Base-by-base conservation (phyloP, 2,113 vertebrate species). In the Trogon melanurus region DNA sequence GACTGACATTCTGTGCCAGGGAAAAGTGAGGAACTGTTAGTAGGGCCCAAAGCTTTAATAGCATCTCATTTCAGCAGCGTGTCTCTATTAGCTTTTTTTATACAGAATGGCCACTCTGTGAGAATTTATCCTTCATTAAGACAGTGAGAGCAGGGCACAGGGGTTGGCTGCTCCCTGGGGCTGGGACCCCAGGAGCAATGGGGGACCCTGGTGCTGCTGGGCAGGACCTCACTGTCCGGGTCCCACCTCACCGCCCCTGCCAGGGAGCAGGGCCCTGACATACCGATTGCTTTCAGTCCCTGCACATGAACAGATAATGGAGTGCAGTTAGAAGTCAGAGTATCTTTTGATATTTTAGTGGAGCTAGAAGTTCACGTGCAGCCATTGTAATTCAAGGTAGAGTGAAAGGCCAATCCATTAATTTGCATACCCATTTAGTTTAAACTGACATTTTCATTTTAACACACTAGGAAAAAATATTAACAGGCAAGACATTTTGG, bases 401-500 rank as follows among this genome's bases (percentile, higher is more conserved):
- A 88, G 26, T 38, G 47, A 88, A 93, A 95, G 50, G 61, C 54
- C 72, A 69, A 25, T 56, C 21, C 23, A 36, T 48, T 93, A 29
- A 75, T 93, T 76, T 79, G 57, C 67, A 48, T 80, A 48, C 32
- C 90, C 30, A 79, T 92, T 85, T 82, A 79, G 34, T 88, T 83
- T 70, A 66, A 94, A 82, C 53, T 96, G 66, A 72, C 76, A 84
- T 93, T 94, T 93, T 86, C 47, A 50, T 91, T 93, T 92, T 65
- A 93, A 54, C 23, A 54, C 53, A 30, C 53, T 23, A 47, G 34
- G 32, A 71, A n/a, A 61, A 45, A 85, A 79, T 67, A 83, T 23
- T 88, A 88, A 62, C 34, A 82, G 80, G 73, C 34, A 79, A 88
- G 66, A 60, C 18, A 20, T 71, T 89, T 70, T 67, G 57, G 57